Base-by-base conservation (phyloP, 2,888 invertebrate species). In the Pilophorus perplexus region DNA sequence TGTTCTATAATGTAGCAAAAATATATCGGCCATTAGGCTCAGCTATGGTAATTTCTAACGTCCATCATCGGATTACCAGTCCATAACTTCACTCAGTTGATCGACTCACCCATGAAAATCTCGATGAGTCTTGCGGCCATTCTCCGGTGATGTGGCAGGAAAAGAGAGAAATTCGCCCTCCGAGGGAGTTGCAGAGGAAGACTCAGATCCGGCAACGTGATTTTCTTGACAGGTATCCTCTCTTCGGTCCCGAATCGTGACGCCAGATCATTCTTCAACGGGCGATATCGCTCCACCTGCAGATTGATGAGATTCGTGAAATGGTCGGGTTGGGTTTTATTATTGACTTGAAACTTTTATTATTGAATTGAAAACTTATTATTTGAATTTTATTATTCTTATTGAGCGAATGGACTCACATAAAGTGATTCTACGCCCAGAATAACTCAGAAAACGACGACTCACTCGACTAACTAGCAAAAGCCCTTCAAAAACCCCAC, bases 61-160 rank as follows among this genome's bases (percentile, higher is more conserved):
- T 33, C 10, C 10, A 6, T 10, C 6, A 33, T 10, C 6, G 6
- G 33, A 6, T 10, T 33, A 33, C 8, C 33, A 10, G 12, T 33
- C 33, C 10, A 33, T 10, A 33, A 33, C 33, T 33, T 6, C 33
- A 33, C 33, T 33, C 10, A 33, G 33, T 33, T 33, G n/a, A n/a
- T n/a, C n/a, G n/a, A 23, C 46, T 20, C 77, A 83, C 88, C 80
- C 80, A 89, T 78, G 64, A 90, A 84, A 22, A 85, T 79, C 60
- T 85, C 81, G 60, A 89, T 86, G 67, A 92, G 81, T 70, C 84
- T 80, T 0, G 82, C 82, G 3, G 91, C 89, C 75, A 89, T 83
- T 57, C 80, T 79, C 46, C 86, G 83, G 75, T 93, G 92, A 16
- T 76, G 78, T 0, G 86, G 85, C 67, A 87, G 81, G 74, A 91